A percentile compares a stretch with the other conserved stretches of the same genome.
Conservation (phyloP, 2,797 vertebrate species). For the Eutrigla gurnardus region DNA sequence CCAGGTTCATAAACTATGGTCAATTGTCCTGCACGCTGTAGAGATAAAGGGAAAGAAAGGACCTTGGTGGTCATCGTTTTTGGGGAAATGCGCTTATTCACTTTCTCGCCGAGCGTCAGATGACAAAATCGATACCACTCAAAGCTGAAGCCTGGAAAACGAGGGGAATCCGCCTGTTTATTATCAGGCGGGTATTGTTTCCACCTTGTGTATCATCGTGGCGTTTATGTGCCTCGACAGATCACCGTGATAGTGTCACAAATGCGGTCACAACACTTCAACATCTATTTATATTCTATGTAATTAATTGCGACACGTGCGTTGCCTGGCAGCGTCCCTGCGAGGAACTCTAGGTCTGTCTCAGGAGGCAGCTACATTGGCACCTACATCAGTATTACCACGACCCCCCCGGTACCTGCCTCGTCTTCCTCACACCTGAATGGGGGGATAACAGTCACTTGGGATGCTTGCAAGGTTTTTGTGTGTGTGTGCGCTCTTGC, state of each 20-base stretch:
- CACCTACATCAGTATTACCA: conserved; percentile 47
- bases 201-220: no score
- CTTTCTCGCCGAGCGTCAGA: background rate
- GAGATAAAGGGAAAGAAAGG: background rate
- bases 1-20: background rate
- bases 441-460: conserved; percentile 26
- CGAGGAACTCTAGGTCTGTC: conserved; percentile 47
- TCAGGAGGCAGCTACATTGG: conserved; percentile 46
- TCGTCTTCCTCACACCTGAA: conserved; percentile 38
- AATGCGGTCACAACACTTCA: no score
- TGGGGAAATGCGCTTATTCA: background rate
- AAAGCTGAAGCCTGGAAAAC: conserved; percentile 2
- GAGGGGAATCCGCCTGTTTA: background rate
- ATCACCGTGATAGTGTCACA: no score
- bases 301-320: background rate
- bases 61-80: background rate
- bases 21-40: background rate
- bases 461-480: conserved; percentile 22
- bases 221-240: no score
- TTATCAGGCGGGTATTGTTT: no score
- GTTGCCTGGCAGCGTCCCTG: conserved; percentile 40
- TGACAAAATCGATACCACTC: background rate
- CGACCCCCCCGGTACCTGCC: conserved; percentile 36
- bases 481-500: conserved; percentile 19
- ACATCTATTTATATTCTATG: no score